These are phyloP conservation scores for Artibeus jamaicensis DNA, from an alignment of 2,797 vertebrate species.

Conservation along the genomic window DNA sequence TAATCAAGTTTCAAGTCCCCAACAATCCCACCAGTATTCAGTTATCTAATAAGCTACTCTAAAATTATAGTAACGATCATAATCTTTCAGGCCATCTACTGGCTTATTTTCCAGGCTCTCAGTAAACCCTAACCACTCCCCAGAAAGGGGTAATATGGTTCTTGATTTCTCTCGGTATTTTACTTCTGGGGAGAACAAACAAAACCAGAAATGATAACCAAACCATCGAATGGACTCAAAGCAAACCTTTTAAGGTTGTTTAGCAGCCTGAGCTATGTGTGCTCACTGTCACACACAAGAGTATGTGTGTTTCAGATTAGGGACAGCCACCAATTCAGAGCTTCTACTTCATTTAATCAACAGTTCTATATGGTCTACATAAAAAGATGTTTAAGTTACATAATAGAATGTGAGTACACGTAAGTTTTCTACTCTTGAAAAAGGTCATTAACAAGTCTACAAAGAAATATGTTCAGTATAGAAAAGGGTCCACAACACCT, in stretches of 20 bases:
- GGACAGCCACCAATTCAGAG: background rate
- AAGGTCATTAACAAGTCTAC: background rate
- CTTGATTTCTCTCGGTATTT: slow-evolving; percentile 12
- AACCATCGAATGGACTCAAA: background rate
- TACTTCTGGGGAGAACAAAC: background rate
- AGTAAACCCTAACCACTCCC: background rate
- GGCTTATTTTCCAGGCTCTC: background rate
- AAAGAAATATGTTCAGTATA: background rate
- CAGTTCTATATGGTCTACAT: background rate
- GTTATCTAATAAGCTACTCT: background rate
- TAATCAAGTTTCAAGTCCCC: background rate
- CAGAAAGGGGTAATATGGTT: background rate
- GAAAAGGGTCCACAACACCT: background rate
- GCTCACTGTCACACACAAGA: background rate
- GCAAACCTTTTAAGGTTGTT: background rate
- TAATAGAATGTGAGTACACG: background rate
- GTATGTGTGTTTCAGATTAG: background rate
- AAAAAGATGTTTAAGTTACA: background rate
- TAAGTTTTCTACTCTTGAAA: background rate
- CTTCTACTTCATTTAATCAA: background rate
- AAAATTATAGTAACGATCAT: background rate
- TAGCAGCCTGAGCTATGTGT: background rate
- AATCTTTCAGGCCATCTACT: background rate
- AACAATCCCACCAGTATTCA: background rate
- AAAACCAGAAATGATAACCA: background rate